A percentile compares a stretch with the other conserved stretches of the same genome.
These are phyloP conservation scores for Argyra leucocephala DNA, from an alignment of 2,888 invertebrate species.

Conservation along the genomic window DNA sequence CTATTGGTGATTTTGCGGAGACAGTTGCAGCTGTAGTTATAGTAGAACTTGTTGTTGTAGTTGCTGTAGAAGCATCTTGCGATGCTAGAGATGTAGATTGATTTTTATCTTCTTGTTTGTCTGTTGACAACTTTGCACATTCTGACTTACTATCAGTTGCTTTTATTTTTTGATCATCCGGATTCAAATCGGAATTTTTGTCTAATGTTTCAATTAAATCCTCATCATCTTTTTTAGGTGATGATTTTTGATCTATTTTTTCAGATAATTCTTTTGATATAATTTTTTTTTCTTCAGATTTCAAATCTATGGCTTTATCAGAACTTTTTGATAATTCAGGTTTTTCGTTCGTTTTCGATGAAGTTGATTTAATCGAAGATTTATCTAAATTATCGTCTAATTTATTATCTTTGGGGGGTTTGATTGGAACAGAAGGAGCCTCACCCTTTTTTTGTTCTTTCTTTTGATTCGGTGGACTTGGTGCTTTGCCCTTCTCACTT, in stretches of 20 bases:
- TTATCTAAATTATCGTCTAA: slow-evolving; percentile 8
- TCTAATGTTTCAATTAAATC: background rate
- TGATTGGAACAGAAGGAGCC: slow-evolving; percentile 11
- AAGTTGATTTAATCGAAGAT: slow-evolving; percentile 15
- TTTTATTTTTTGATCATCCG: background rate
- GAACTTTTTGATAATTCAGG: too few species aligned
- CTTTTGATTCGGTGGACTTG: background rate
- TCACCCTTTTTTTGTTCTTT: background rate
- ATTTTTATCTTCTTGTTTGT: slow-evolving; percentile 19
- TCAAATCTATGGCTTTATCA: background rate
- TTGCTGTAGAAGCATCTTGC: slow-evolving; percentile 29
- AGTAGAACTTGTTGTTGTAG: slow-evolving; percentile 17
- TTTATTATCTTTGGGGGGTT: slow-evolving; percentile 12
- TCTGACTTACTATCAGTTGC: background rate
- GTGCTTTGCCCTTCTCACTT: background rate
- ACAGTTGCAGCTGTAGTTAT: slow-evolving; percentile 25
- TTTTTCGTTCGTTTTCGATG: too few species aligned
- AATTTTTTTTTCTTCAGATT: slow-evolving; percentile 15
- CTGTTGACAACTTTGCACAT: background rate
- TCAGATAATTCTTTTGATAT: too few species aligned
- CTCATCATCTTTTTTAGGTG: background rate
- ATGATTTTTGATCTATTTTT: background rate
- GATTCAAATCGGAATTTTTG: background rate
- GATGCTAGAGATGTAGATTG: slow-evolving; percentile 24
- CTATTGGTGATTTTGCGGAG: slow-evolving; percentile 26